phyloP scores from a whole-genome alignment of 2,113 vertebrate species.

The Pterocles orientalis region DNA sequence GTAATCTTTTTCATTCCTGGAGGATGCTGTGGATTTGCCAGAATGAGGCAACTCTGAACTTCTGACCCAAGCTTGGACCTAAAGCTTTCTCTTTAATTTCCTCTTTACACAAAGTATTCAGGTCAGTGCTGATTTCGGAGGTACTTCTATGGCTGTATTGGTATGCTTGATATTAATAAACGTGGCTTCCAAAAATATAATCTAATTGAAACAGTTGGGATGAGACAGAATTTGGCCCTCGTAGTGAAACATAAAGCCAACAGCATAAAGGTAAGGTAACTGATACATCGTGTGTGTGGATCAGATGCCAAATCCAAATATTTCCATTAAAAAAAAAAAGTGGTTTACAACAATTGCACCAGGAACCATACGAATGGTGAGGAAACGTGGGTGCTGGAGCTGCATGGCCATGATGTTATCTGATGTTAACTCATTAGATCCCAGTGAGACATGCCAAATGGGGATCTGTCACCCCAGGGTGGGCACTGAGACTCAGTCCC shows the following conservation, averaged over 20 bases:
- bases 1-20: neutral
- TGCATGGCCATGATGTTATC: neutral
- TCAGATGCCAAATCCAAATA: neutral
- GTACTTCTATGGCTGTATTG: neutral
- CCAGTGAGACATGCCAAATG: rapidly evolving
- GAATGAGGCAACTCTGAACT: neutral
- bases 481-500: rapidly evolving
- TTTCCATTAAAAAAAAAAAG: neutral
- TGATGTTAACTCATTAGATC: neutral
- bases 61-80: neutral
- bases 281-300: rapidly evolving
- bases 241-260: neutral
- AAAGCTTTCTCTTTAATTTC: neutral
- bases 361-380: neutral
- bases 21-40: neutral
- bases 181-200: neutral
- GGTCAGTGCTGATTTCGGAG: neutral
- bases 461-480: neutral
- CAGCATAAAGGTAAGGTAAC: neutral
- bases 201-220: neutral
- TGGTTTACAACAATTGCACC: neutral
- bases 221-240: neutral
- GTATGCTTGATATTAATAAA: neutral
- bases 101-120: neutral
- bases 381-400: neutral